Evolutionary conservation across 2,113 vertebrate species (phyloP).

Genomic region (Pseudolaguvia tuberculata): DNA sequence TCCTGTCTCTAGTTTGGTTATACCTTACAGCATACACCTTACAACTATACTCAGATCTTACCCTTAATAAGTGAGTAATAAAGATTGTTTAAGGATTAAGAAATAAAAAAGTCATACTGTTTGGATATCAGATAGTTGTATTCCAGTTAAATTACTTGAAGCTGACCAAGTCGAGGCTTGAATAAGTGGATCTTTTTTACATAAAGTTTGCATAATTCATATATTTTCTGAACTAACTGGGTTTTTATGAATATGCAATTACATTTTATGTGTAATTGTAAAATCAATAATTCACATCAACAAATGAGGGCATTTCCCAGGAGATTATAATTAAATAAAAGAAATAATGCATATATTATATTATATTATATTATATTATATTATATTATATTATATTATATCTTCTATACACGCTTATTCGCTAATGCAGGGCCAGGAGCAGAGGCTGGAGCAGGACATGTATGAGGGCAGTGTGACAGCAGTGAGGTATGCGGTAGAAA

Average conservation of each 20-base stretch:
- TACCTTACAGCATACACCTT: too few species aligned
- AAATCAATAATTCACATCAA: background rate
- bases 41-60: background rate
- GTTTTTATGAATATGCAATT: background rate
- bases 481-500: too few species aligned
- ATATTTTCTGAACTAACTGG: background rate
- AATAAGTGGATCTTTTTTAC: background rate
- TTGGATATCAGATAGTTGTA: too few species aligned
- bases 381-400: too few species aligned
- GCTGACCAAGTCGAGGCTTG: background rate
- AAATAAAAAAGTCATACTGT: background rate
- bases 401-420: too few species aligned
- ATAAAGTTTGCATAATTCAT: background rate
- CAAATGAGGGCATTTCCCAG: background rate
- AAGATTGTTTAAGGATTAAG: background rate
- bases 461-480: too few species aligned
- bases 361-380: constrained; percentile 3
- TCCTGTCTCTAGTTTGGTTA: too few species aligned
- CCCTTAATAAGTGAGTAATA: background rate
- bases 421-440: too few species aligned
- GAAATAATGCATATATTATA: background rate
- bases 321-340: background rate
- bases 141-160: background rate
- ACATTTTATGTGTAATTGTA: background rate
- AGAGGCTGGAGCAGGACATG: too few species aligned